A percentile compares a stretch with the other conserved stretches of the same genome.
Conservation (phyloP, 2,888 invertebrate species). For the Dicycla oo region DNA sequence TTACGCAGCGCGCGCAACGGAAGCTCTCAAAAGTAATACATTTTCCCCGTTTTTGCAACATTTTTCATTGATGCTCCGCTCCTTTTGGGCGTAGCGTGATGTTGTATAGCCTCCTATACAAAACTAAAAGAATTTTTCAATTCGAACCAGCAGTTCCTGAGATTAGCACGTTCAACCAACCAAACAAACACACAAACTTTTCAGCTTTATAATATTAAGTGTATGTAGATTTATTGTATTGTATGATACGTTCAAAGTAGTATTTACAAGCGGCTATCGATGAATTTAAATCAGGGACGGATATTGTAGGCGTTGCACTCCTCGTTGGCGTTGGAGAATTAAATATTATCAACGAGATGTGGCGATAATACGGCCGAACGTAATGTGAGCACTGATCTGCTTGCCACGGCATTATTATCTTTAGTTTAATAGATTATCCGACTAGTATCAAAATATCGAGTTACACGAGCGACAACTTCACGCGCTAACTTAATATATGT, state of each 20-base stretch:
- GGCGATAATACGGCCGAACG: constrained; percentile 50
- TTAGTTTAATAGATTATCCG: constrained; percentile 49
- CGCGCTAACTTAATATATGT: constrained; percentile 39
- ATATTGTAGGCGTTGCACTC: constrained; percentile 65
- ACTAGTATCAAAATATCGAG: constrained; percentile 45
- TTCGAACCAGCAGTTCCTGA: too few species aligned
- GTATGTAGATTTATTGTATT: too few species aligned
- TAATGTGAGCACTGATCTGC: constrained; percentile 52
- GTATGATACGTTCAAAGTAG: constrained; percentile 33
- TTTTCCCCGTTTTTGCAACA: too few species aligned
- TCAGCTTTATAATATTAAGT: too few species aligned
- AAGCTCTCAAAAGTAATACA: too few species aligned
- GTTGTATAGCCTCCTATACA: too few species aligned
- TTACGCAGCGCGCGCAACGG: too few species aligned
- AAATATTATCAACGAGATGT: constrained; percentile 66
- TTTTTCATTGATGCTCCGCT: too few species aligned
- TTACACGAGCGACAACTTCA: constrained; percentile 43
- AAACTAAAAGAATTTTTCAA: too few species aligned
- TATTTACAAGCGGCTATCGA: constrained; percentile 61
- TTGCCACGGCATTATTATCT: constrained; percentile 38
- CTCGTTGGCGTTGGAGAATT: constrained; percentile 56
- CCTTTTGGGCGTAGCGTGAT: too few species aligned
- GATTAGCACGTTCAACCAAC: too few species aligned
- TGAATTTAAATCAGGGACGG: constrained; percentile 64
- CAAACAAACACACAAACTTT: too few species aligned